These are phyloP conservation scores for Styela clava DNA, from an alignment of 23 tunicate species.

Conservation along the genomic window DNA sequence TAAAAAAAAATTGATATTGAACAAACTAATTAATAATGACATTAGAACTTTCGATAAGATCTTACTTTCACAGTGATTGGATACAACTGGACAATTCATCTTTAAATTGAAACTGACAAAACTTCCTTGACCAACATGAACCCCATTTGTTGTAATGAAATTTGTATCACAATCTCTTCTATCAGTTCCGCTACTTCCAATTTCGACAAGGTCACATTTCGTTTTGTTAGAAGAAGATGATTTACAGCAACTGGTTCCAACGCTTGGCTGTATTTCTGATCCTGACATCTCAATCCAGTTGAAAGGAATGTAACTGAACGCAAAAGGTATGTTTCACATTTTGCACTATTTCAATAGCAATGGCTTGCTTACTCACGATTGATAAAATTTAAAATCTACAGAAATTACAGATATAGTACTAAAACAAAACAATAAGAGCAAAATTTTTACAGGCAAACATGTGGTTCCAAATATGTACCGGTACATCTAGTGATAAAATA, in stretches of 20 bases:
- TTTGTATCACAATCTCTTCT: conserved; percentile 38
- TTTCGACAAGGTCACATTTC: conserved; percentile 16
- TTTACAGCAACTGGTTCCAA: neutral
- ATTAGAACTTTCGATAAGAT: too few relatives aligned
- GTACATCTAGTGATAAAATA: too few relatives aligned
- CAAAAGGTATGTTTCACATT: too few relatives aligned
- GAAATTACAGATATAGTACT: too few relatives aligned
- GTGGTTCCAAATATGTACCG: too few relatives aligned
- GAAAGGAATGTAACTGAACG: neutral
- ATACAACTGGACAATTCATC: conserved; percentile 16
- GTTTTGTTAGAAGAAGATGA: neutral
- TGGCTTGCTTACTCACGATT: too few relatives aligned
- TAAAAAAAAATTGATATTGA: too few relatives aligned
- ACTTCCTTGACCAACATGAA: conserved; percentile 47
- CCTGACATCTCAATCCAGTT: conserved; percentile 40
- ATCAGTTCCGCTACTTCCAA: conserved; percentile 29
- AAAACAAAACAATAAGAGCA: too few relatives aligned
- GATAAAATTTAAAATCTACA: too few relatives aligned
- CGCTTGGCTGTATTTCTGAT: conserved; percentile 3
- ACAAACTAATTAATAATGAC: too few relatives aligned
- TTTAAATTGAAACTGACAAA: conserved; percentile 50
- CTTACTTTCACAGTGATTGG: conserved; percentile 18
- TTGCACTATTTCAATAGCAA: too few relatives aligned
- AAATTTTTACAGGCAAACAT: too few relatives aligned
- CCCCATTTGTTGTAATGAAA: conserved; percentile 59